Evolutionary conservation across 1,140 invertebrate genomes (phyloP).

Genomic region (Archivesica marissinica): DNA sequence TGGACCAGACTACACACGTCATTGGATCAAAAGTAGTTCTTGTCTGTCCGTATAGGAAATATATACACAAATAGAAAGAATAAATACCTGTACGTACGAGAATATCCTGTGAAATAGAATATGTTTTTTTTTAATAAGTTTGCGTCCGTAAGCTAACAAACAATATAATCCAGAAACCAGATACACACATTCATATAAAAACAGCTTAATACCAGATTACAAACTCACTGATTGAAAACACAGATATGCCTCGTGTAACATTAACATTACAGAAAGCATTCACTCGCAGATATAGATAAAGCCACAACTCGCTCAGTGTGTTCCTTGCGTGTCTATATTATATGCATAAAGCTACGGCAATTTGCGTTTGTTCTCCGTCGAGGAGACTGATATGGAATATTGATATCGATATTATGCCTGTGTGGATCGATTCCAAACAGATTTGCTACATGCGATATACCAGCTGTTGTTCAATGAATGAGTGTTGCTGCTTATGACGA

Average conservation of each 20-base stretch:
- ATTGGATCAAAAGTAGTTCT: no score
- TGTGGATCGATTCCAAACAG: background rate
- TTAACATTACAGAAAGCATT: background rate
- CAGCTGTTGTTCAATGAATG: background rate
- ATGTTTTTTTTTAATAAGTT: no score
- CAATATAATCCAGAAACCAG: no score
- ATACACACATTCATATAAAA: no score
- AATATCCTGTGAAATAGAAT: no score
- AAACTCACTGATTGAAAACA: background rate
- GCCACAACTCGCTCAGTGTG: background rate
- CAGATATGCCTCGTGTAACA: background rate
- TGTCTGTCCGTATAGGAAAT: no score
- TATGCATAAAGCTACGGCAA: background rate
- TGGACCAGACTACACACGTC: no score
- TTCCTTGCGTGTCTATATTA: background rate
- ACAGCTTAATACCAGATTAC: no score
- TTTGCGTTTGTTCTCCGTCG: background rate
- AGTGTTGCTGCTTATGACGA: background rate
- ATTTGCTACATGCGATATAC: background rate
- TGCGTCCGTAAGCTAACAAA: no score
- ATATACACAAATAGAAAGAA: no score
- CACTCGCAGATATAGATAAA: background rate
- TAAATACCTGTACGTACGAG: no score
- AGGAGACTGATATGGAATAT: slow-evolving; percentile 8
- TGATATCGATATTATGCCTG: background rate